A percentile compares a stretch with the other conserved stretches of the same genome.
Evolutionary conservation across 2,888 invertebrate genomes (phyloP).

Genomic region (Calliopum simillimum): DNA sequence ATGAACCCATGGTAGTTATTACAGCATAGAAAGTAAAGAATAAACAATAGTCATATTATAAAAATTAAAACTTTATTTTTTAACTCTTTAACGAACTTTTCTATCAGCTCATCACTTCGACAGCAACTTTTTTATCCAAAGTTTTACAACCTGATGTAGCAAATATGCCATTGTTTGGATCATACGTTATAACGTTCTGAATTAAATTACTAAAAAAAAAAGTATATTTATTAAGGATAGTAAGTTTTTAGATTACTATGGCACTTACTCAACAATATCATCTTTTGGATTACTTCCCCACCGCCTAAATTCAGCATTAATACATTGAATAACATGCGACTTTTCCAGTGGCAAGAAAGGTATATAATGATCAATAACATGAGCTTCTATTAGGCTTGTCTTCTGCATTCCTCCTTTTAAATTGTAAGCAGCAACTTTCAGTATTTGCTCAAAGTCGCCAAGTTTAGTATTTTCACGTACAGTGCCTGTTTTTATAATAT

Average conservation of each 20-base stretch:
- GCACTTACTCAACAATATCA: constrained; percentile 49
- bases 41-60: constrained; percentile 11
- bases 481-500: constrained; percentile 69
- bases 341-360: constrained; percentile 95
- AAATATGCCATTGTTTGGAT: constrained; percentile 75
- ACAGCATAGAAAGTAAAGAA: background rate
- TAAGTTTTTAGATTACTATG: background rate
- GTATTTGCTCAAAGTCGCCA: constrained; percentile 78
- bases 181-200: constrained; percentile 75
- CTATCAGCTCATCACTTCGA: constrained; percentile 45
- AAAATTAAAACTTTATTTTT: constrained; percentile 7
- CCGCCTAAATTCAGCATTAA: constrained; percentile 74
- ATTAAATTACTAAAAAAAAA: constrained; percentile 50
- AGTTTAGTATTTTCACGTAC: constrained; percentile 74
- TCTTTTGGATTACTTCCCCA: constrained; percentile 52
- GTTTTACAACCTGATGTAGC: constrained; percentile 92
- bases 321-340: constrained; percentile 83
- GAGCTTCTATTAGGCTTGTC: constrained; percentile 83
- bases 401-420: constrained; percentile 83
- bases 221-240: background rate
- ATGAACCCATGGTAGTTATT: constrained; percentile 69
- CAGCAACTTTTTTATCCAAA: constrained; percentile 80
- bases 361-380: constrained; percentile 91
- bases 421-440: constrained; percentile 78
- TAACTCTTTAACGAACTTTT: background rate